These are phyloP conservation scores for Trichoplusia ni DNA, from an alignment of 1,140 invertebrate genomes.

Conservation along the genomic window DNA sequence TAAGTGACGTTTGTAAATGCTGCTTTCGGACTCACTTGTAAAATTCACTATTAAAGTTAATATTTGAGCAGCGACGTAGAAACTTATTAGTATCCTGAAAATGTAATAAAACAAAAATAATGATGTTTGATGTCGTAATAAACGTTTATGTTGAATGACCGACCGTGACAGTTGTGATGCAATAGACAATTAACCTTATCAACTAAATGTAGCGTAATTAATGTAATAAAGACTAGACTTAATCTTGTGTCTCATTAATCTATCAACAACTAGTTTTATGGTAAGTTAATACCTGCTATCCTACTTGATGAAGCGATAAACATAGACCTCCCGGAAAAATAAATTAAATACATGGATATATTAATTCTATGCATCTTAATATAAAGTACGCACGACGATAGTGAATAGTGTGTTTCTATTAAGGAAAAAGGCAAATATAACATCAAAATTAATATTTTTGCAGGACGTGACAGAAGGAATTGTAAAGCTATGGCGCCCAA, in stretches of 20 bases:
- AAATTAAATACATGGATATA: not conserved
- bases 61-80: too few relatives aligned
- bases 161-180: not conserved
- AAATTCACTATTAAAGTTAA: too few relatives aligned
- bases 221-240: not conserved
- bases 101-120: not conserved
- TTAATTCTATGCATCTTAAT: not conserved
- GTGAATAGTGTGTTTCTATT: too few relatives aligned
- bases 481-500: conserved; percentile 71
- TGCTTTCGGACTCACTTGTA: too few relatives aligned
- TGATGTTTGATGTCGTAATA: not conserved
- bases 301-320: too few relatives aligned
- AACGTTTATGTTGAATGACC: not conserved
- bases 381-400: too few relatives aligned
- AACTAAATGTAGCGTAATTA: not conserved
- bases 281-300: too few relatives aligned
- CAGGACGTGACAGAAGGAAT: conserved; percentile 72
- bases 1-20: too few relatives aligned
- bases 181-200: not conserved
- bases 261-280: too few relatives aligned
- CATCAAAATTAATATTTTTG: conserved; percentile 30
- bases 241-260: too few relatives aligned
- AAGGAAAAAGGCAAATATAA: conserved; percentile 29
- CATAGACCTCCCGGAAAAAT: too few relatives aligned
- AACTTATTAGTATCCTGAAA: not conserved